Conservation (phyloP, 2,113 vertebrate genomes). For the Laticauda laticaudata region DNA sequence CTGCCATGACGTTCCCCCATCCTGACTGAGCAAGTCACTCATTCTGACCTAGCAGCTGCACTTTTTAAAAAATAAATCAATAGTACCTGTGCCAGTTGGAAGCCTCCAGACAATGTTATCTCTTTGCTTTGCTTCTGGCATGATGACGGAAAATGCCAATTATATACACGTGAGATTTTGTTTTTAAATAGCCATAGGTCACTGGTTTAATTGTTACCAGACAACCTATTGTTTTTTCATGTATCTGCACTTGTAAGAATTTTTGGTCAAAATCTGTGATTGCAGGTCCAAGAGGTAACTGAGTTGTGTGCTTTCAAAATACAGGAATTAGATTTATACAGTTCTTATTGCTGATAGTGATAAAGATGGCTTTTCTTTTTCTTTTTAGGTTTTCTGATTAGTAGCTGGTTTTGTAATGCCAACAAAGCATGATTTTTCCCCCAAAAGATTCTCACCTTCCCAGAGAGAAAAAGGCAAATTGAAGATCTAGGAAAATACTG, state of each 20-base stretch:
- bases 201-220: neutral
- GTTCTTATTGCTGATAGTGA: neutral
- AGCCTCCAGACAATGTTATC: slow-evolving; percentile 15
- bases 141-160: slow-evolving; percentile 14
- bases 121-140: slow-evolving; percentile 21
- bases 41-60: slow-evolving; percentile 14
- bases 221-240: slow-evolving; percentile 11
- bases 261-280: neutral
- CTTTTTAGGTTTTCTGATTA: neutral
- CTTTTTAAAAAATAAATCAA: slow-evolving; percentile 18
- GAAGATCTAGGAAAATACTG: neutral
- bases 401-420: neutral
- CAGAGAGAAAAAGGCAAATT: neutral
- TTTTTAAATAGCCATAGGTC: slow-evolving; percentile 19
- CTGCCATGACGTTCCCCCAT: neutral
- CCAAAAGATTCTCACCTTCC: neutral
- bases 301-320: neutral
- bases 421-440: neutral
- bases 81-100: slow-evolving; percentile 9
- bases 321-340: neutral
- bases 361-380: neutral
- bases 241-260: neutral
- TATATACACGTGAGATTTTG: slow-evolving; percentile 12
- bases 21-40: slow-evolving; percentile 5
- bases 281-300: neutral